Conservation (phyloP, 2,113 vertebrate species). For the Sylvia atricapilla region DNA sequence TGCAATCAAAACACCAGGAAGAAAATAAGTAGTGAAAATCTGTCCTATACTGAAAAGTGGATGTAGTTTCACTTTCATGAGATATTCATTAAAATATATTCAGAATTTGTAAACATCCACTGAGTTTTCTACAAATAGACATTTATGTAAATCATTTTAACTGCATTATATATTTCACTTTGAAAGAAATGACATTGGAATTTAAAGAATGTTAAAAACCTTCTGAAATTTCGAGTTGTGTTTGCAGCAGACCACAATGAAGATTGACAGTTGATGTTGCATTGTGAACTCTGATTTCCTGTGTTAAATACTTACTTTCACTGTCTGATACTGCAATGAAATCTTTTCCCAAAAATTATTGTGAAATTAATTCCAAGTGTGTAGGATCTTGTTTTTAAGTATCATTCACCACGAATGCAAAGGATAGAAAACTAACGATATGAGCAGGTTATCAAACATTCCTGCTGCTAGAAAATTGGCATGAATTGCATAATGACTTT, state of each 20-base stretch:
- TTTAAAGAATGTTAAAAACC: background rate
- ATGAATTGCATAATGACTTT: background rate
- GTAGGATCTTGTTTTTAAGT: background rate
- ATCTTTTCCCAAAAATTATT: background rate
- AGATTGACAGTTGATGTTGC: background rate
- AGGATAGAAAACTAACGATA: background rate
- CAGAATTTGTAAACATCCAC: background rate
- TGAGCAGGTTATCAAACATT: background rate
- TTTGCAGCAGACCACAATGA: background rate
- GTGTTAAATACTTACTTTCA: background rate
- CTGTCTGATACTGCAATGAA: background rate
- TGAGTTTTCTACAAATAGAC: background rate
- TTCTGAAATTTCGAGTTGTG: background rate
- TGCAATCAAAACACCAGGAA: background rate
- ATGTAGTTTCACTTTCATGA: background rate
- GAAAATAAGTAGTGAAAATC: background rate
- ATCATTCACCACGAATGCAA: background rate
- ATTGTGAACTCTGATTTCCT: background rate
- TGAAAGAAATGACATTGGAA: background rate
- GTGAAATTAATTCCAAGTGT: background rate
- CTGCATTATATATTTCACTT: background rate
- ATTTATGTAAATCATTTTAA: background rate
- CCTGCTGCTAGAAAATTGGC: background rate
- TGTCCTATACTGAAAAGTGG: background rate
- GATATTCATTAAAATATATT: background rate